Evolutionary conservation across 1,140 invertebrate species (phyloP), one percentile per base, ranked within the genome.

Genomic region (Onthophagus taurus): DNA sequence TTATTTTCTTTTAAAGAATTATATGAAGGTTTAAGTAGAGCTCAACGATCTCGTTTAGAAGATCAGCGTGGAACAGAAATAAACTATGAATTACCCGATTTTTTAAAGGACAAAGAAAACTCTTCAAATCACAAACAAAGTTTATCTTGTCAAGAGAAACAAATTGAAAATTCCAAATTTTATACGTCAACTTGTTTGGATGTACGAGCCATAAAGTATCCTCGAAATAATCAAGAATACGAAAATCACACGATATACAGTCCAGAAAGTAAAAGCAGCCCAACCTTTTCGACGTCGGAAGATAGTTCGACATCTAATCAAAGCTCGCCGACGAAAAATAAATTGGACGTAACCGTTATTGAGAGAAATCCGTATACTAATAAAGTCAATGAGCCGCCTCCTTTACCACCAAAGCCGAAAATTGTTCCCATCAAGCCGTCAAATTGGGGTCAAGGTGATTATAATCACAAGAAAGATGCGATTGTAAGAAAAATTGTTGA

Each of bases 11-110:
- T 61, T 60, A 12, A 47, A 63, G 61, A 64, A 54, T 35, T 64
- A 39, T 81, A 85, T 51, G 84, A 87, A 61, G 80, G 83, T 19
- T 63, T 88, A 46, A 84, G 84, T 61, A 69, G 81, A 48, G 83
- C 81, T 2, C 84, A 88, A 60, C 63, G 79, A 49, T 75, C 75
- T 35, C 69, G 85, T 16, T 61, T 89, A 31, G 85, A 89, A 61
- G 85, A 89, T 61, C 85, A 89, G 64, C 69, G 85, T 49, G 85
- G 84, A 30, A 85, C 81, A 1, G 80, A 84, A 66, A 84, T 85
- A 1, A 85, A 85, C 60, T 83, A 81, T 53, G 81, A 86, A 65
- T 63, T 86, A 34, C 83, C 84, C 2, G 84, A 87, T 52, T 86
- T 88, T 63, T 64, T 87, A 12, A 83, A 83, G 65, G 77, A 72